Conservation (phyloP, 2,888 invertebrate genomes). For the Pardosa pseudoannulata region DNA sequence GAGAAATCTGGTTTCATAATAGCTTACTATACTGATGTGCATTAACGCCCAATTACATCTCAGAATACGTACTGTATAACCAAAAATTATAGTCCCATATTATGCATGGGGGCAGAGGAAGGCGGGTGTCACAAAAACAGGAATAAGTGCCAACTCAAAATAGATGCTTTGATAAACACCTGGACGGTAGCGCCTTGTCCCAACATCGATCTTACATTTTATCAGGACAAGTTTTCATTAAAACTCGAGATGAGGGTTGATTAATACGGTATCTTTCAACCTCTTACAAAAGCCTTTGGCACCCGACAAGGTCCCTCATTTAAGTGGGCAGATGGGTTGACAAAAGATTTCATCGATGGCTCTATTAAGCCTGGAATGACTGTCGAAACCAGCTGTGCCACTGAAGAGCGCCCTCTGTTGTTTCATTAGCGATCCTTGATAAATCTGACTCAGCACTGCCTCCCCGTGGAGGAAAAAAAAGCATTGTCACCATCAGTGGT, state of each 20-base stretch:
- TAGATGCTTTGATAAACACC: not conserved
- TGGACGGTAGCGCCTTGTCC: not conserved
- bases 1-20: too few species aligned
- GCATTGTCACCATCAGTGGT: not conserved
- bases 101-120: too few species aligned
- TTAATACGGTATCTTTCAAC: constrained; percentile 4
- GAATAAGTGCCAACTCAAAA: not conserved
- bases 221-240: constrained; percentile 4
- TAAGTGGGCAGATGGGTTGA: not conserved
- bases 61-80: too few species aligned
- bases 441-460: not conserved
- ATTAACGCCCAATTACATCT: too few species aligned
- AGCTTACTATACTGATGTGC: too few species aligned
- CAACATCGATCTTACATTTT: not conserved
- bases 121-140: not conserved
- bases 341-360: not conserved
- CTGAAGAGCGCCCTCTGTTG: not conserved
- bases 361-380: not conserved
- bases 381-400: not conserved
- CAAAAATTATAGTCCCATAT: too few species aligned
- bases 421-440: constrained; percentile 3
- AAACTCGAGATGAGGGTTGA: not conserved
- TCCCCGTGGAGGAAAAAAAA: not conserved
- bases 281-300: not conserved
- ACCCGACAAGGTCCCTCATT: not conserved